Base-by-base conservation (phyloP, 1,140 invertebrate genomes). In the Micrasema minimum region DNA sequence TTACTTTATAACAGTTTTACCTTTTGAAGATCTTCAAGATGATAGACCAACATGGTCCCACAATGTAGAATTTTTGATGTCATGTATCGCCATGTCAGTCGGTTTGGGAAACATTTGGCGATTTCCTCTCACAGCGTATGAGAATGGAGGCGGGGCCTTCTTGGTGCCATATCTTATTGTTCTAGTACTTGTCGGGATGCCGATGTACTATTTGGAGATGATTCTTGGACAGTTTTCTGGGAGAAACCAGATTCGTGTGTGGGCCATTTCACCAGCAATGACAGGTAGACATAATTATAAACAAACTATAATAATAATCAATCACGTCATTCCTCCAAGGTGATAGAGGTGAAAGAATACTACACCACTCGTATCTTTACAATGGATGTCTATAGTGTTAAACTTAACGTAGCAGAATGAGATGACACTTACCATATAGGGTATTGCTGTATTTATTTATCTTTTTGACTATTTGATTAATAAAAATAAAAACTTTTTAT, bases 31-130 rank as follows among this genome's bases (percentile, higher is more conserved):
- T 31, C 2, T 31, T 31, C 26, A 46, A 18, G 62, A 66, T 14
- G 46, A 66, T 20, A 23, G 91, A 45, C 89, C 87, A 11, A 90
- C 88, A 69, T 95, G 93, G 93, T 87, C 86, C 43, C 92, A 88
- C 67, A 87, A 90, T 57, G 76, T 92, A 11, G 93, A 95, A 80
- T 95, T 95, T 78, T 80, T 95, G 0, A 89, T 95, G 78, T 93
- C 92, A 0, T 92, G 92, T 77, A 90, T 95, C 48, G 90, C 92
- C 2, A 90, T 94, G 78, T 93, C 93, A 1, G 91, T 95, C 14
- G 93, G 93, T 0, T 81, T 95, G 11, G 93, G 93, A 2, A 95
- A 95, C 79, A 89, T 95, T n/a, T 95, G 93, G 93, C 76, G 81
- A 0, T 95, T 95, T 81, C 93, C 93, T 0, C 93, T 92, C 74